These are phyloP conservation scores for Percopsis omiscomaycus DNA, from an alignment of 2,797 vertebrate genomes.

Conservation along the genomic window DNA sequence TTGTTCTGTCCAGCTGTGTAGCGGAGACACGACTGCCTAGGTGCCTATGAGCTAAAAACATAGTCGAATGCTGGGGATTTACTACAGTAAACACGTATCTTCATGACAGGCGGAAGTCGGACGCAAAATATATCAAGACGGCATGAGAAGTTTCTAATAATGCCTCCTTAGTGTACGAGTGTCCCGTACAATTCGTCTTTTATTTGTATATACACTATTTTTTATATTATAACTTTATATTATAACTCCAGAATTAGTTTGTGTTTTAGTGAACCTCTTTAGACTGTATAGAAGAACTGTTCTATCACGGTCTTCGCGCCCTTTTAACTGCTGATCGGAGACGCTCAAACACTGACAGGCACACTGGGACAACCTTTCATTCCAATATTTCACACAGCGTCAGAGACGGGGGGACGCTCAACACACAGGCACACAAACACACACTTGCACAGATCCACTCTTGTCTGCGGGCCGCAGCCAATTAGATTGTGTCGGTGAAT, in stretches of 20 bases:
- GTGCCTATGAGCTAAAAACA: too few species aligned
- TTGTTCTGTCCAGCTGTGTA: too few species aligned
- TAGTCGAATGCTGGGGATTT: too few species aligned
- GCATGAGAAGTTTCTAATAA: too few species aligned
- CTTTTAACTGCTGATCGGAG: background rate
- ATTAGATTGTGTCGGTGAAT: constrained; percentile 53
- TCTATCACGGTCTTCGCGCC: constrained; percentile 3
- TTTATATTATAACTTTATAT: too few species aligned
- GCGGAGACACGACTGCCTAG: too few species aligned
- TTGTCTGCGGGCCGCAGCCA: constrained; percentile 48
- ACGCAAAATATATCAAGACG: too few species aligned
- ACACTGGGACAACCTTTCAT: constrained; percentile 25
- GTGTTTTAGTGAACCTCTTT: background rate
- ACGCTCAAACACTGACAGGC: constrained; percentile 11
- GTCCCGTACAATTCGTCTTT: too few species aligned
- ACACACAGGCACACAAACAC: background rate
- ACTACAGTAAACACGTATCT: too few species aligned
- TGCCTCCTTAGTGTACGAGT: too few species aligned
- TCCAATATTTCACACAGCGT: constrained; percentile 41
- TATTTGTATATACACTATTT: too few species aligned
- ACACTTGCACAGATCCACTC: constrained; percentile 17
- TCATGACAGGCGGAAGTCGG: too few species aligned
- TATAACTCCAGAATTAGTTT: background rate
- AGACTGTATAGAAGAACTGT: constrained; percentile 1
- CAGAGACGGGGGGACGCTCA: background rate